Evolutionary conservation across 37 sponge, comb jelly and placozoan genomes (phyloP).

Genomic region (Geodia barretti): DNA sequence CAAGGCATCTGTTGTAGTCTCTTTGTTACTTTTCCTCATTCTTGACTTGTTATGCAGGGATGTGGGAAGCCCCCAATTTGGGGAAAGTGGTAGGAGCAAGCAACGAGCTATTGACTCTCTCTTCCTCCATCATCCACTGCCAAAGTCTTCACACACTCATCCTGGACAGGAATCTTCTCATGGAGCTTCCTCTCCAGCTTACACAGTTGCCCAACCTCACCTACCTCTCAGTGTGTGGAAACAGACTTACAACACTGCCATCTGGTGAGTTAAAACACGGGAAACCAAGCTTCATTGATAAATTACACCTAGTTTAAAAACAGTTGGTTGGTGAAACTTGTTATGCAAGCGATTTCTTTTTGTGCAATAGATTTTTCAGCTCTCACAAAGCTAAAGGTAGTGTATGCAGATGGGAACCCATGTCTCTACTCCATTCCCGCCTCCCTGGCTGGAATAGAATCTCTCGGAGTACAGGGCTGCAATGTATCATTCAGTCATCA

Average conservation of each 20-base stretch:
- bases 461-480: slow-evolving; percentile 8
- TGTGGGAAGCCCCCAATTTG: slow-evolving; percentile 9
- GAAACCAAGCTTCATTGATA: too few relatives aligned
- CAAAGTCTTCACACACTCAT: slow-evolving; percentile 13
- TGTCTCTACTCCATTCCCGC: not conserved
- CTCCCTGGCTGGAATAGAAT: not conserved
- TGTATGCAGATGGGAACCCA: not conserved
- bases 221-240: slow-evolving; percentile 37
- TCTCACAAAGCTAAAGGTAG: not conserved
- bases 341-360: too few relatives aligned
- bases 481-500: not conserved
- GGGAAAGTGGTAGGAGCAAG: slow-evolving; percentile 1
- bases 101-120: slow-evolving; percentile 6
- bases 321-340: too few relatives aligned
- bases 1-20: too few relatives aligned
- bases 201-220: not conserved
- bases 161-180: slow-evolving; percentile 28
- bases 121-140: slow-evolving; percentile 6
- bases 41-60: too few relatives aligned
- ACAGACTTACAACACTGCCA: slow-evolving; percentile 19
- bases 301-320: too few relatives aligned
- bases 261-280: too few relatives aligned
- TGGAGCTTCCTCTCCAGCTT: slow-evolving; percentile 22
- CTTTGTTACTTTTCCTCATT: not conserved
- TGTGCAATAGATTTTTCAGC: slow-evolving; percentile 15